phyloP scores from a whole-genome alignment of 2,888 invertebrate species.

The Lepidonotus clava region DNA sequence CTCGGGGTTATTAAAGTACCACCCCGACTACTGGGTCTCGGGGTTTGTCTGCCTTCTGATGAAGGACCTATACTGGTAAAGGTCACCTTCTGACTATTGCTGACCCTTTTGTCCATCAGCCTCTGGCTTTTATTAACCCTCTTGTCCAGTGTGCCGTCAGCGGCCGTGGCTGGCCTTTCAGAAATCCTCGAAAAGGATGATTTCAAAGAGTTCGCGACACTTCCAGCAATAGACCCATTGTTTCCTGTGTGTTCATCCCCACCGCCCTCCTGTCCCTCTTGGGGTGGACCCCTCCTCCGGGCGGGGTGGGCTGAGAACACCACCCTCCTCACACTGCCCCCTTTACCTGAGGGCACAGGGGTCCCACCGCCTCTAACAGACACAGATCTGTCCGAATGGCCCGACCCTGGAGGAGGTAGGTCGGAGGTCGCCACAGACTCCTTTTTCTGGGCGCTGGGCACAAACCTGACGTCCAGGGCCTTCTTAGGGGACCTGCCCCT shows the following conservation, averaged over 20 bases:
- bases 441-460: too few relatives aligned
- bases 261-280: too few relatives aligned
- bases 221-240: too few relatives aligned
- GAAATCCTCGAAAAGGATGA: too few relatives aligned
- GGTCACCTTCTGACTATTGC: not conserved
- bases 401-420: not conserved
- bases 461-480: not conserved
- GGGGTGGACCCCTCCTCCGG: too few relatives aligned
- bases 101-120: not conserved
- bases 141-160: not conserved
- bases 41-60: not conserved
- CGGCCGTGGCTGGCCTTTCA: not conserved
- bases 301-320: conserved; percentile 22
- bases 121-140: too few relatives aligned
- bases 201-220: too few relatives aligned
- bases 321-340: not conserved
- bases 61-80: not conserved
- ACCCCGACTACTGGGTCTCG: not conserved
- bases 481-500: not conserved
- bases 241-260: too few relatives aligned
- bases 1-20: not conserved
- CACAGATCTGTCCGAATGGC: not conserved
- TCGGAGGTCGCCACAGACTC: too few relatives aligned
- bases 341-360: not conserved
- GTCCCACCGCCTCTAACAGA: not conserved